These are phyloP conservation scores for Ormyrus nitidulus DNA, from an alignment of 2,888 invertebrate genomes.

Conservation along the genomic window DNA sequence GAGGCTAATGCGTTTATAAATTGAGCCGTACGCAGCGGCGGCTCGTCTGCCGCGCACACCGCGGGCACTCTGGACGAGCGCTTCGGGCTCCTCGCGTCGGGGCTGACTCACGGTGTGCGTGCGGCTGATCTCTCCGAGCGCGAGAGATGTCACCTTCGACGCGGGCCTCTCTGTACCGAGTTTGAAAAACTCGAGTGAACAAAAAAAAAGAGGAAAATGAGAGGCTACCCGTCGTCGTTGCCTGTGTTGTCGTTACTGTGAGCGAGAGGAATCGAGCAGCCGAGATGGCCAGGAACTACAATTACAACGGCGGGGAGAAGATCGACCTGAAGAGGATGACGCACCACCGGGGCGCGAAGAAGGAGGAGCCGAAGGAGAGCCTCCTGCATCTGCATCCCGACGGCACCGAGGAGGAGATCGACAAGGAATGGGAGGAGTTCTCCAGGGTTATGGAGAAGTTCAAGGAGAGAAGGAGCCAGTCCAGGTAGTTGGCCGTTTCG, in stretches of 20 bases:
- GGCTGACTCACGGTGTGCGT: not conserved
- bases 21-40: conserved; percentile 68
- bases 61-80: conserved; percentile 48
- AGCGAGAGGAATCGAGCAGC: not conserved
- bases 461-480: conserved; percentile 69
- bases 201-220: too few relatives aligned
- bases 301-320: conserved; percentile 26
- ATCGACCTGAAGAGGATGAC: conserved; percentile 53
- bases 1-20: conserved; percentile 72
- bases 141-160: not conserved
- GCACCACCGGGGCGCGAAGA: conserved; percentile 60
- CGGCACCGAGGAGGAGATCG: conserved; percentile 77
- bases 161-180: not conserved
- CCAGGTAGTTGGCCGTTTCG: conserved; percentile 65
- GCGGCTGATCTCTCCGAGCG: conserved; percentile 3
- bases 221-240: not conserved
- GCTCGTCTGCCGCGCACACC: conserved; percentile 18
- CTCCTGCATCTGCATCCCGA: conserved; percentile 73
- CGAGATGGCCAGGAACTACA: conserved; percentile 38
- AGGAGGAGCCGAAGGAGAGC: conserved; percentile 69
- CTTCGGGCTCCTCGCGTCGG: conserved; percentile 17
- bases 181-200: not conserved
- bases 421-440: conserved; percentile 81
- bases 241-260: not conserved
- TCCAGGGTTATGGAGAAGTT: conserved; percentile 77